Evolutionary conservation across 2,113 vertebrate species (phyloP), one percentile per base, ranked within the genome.

Genomic region (Zeus faber): DNA sequence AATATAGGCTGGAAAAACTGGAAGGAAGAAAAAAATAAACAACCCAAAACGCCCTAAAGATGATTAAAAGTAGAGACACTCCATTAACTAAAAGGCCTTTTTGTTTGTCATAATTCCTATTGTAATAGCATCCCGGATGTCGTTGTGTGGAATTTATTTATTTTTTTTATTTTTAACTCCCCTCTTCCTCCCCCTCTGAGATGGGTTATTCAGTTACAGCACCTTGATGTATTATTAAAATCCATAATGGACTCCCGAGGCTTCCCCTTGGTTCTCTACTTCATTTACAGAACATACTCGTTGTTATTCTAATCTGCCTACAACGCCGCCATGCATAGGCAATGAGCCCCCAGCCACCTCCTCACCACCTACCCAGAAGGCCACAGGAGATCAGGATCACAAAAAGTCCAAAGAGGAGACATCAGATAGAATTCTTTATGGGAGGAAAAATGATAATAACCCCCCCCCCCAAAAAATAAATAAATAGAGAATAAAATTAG

Each of bases 161-260:
- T n/a, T n/a, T n/a, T n/a, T n/a, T n/a, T n/a, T n/a, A n/a, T n/a
- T n/a, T n/a, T n/a, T n/a, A n/a, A n/a, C 57, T 71, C 49, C 29
- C 50, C 51, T 72, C 70, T 74, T 72, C 64, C 60, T 67, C 18
- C 20, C 91, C 95, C 94, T 95, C 90, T 84, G 94, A 98, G 95
- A 97, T 96, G 90, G 85, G 93, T 97, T 97, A 97, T 95, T 97
- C 94, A 93, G 92, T 97, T 98, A 95, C 92, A 93, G 92, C 92
- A 96, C 94, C 95, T 99, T 99, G 95, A 98, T 99, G 95, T 99
- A 95, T 99, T 98, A 99, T 98, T 98, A 97, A 99, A 97, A 95
- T 94, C 93, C 93, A 94, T 99, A 99, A 98, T 95, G 94, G 95
- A 93, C 95, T 99, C 96, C 91, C 77, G 96, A 95, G 95, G 92